These are phyloP conservation scores for Catharus bicknelli DNA, from an alignment of 2,113 vertebrate genomes.

Conservation along the genomic window DNA sequence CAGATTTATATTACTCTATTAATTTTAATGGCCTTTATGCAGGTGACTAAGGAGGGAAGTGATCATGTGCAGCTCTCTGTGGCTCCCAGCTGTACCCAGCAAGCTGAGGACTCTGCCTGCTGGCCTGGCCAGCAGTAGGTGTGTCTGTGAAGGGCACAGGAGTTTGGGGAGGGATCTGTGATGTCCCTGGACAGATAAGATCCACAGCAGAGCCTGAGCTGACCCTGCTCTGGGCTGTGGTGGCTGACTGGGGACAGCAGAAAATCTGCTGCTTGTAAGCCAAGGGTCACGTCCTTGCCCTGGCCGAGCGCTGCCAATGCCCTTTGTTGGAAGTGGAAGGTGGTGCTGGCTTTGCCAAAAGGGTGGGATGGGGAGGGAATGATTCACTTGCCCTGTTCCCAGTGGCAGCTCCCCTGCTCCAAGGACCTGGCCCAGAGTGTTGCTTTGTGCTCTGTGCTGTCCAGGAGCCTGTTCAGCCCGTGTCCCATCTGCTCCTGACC, in stretches of 20 bases:
- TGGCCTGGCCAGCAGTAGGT: not conserved
- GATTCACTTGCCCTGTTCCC: constrained; percentile 33
- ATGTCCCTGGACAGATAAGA: not conserved
- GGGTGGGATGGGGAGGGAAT: constrained; percentile 38
- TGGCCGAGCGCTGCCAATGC: not conserved
- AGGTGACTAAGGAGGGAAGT: not conserved
- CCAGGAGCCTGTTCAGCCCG: not conserved
- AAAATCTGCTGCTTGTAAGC: not conserved
- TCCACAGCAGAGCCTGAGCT: not conserved
- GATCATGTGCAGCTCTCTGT: not conserved
- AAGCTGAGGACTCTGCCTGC: not conserved
- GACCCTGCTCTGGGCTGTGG: not conserved
- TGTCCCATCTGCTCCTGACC: not conserved
- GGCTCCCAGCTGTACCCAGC: not conserved
- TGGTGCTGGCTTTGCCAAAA: not conserved
- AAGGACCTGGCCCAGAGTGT: not conserved
- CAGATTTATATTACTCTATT: not conserved
- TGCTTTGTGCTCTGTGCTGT: not conserved
- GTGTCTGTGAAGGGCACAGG: not conserved
- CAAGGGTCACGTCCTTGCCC: not conserved
- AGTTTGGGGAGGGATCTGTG: not conserved
- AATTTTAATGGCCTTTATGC: not conserved
- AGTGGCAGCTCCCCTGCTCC: not conserved
- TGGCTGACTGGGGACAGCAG: not conserved
- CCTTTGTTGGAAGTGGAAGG: constrained; percentile 44